These are phyloP conservation scores for Coregonus ussuriensis DNA, from an alignment of 2,797 vertebrate genomes.

Conservation along the genomic window DNA sequence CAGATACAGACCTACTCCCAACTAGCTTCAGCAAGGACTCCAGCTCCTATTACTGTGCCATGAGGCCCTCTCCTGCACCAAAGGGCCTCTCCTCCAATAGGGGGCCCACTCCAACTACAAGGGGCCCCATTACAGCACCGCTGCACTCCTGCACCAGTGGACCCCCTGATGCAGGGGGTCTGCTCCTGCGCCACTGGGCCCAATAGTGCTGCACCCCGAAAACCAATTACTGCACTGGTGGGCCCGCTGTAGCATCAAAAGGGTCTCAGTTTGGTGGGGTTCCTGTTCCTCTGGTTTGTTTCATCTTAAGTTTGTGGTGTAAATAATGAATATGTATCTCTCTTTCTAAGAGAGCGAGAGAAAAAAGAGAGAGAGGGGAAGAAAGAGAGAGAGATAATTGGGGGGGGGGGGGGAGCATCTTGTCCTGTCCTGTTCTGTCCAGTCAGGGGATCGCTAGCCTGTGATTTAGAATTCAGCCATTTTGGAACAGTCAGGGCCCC, in stretches of 20 bases:
- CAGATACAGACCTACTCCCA: slow-evolving; percentile 53
- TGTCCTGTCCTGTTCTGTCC: slow-evolving; percentile 77
- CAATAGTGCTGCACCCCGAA: not conserved
- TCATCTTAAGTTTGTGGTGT: slow-evolving; percentile 83
- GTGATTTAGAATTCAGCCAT: slow-evolving; percentile 93
- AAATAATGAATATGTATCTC: slow-evolving; percentile 90
- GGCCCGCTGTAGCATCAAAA: slow-evolving; percentile 57
- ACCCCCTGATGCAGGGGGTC: not conserved
- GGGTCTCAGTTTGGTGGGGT: slow-evolving; percentile 71
- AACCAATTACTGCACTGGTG: slow-evolving; percentile 65
- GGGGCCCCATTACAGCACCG: not conserved
- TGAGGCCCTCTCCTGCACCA: slow-evolving; percentile 64
- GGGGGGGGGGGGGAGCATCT: slow-evolving; percentile 66
- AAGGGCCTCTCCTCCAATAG: slow-evolving; percentile 17
- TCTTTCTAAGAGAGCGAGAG: slow-evolving; percentile 67
- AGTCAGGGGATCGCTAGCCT: slow-evolving; percentile 82
- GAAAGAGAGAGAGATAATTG: slow-evolving; percentile 66
- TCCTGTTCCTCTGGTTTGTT: slow-evolving; percentile 82
- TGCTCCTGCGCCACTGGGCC: not conserved
- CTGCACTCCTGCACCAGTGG: not conserved
- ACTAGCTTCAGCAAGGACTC: slow-evolving; percentile 69
- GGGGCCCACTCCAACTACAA: slow-evolving; percentile 6
- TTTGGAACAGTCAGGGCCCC: slow-evolving; percentile 82
- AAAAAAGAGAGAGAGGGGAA: slow-evolving; percentile 64
- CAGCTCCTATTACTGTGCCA: slow-evolving; percentile 49